A percentile compares a stretch with the other conserved stretches of the same genome.
phyloP scores from a whole-genome alignment of 2,797 vertebrate genomes.

The Telmatherina bonti region DNA sequence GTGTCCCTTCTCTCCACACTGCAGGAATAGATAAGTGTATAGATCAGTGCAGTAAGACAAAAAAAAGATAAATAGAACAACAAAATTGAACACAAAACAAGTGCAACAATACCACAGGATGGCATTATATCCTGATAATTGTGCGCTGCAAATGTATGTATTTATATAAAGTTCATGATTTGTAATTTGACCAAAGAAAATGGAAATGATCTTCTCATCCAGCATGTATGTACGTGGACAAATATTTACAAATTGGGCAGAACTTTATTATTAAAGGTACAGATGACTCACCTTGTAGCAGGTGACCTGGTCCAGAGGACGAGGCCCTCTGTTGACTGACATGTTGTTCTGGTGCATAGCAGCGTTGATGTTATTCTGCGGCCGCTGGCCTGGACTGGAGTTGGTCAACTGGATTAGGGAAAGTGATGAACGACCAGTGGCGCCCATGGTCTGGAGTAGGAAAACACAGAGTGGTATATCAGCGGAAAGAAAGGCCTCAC shows the following conservation, averaged over 20 bases:
- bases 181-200: not conserved
- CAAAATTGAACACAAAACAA: too few relatives aligned
- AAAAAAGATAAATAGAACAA: too few relatives aligned
- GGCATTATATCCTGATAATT: not conserved
- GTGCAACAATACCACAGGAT: not conserved
- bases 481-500: not conserved
- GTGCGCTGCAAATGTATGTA: not conserved
- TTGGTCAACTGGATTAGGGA: constrained; percentile 91
- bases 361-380: constrained; percentile 85
- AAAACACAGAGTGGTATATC: not conserved
- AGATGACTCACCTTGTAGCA: constrained; percentile 93
- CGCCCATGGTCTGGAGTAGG: constrained; percentile 56
- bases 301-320: constrained; percentile 97
- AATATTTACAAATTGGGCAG: not conserved
- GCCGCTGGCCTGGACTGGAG: constrained; percentile 87
- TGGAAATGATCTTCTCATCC: not conserved
- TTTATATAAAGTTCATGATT: too few relatives aligned
- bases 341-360: constrained; percentile 82
- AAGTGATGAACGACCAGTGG: constrained; percentile 86
- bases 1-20: constrained; percentile 99
- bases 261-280: not conserved
- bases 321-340: constrained; percentile 89
- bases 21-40: constrained; percentile 29
- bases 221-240: too few relatives aligned
- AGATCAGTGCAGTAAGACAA: too few relatives aligned